Evolutionary conservation across 2,113 vertebrate species (phyloP), one percentile per base, ranked within the genome.

Genomic region (Speoplatyrhinus poulsoni): DNA sequence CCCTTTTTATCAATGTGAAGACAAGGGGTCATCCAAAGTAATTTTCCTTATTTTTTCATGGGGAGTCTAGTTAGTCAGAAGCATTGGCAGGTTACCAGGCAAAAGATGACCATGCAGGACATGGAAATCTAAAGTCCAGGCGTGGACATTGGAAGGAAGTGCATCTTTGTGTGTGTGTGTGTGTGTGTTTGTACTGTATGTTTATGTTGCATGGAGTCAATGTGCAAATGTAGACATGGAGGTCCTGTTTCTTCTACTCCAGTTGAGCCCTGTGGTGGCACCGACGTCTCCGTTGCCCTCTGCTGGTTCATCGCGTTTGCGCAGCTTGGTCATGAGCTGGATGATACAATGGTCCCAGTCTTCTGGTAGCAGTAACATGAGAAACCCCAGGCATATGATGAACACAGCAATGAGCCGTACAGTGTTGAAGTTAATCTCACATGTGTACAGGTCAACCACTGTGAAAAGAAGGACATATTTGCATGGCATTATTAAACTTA

Each of bases 371-470:
- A 98, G 94, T 88, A 98, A 86, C 80, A 98, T 95, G 72, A 98
- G 95, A 86, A 98, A 98, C 64, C 96, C 97, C 92, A 98, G 90
- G 87, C 96, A 95, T 58, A 98, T 98, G 88, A 98, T 98, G 89
- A 94, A 81, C 75, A 98, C 93, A 55, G 97, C 96, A 0, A 98
- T 96, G 82, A 98, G 94, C 50, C 97, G 94, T 73, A 98, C 96
- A 0, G 94, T 94, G 73, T 98, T 98, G 93, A 98, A 98, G 85
- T 93, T 80, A 57, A 98, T 97, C 81, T 95, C 93, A 87, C 95
- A 98, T 1, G 94, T 95, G 88, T 96, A 96, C 87, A 95, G 91
- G 85, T 98, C 96, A 26, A 96, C 95, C 92, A 96, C 96, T 98
- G 93, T 6, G 5, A 75, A 70, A 79, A 9, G 0, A 55, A 7